Evolutionary conservation across 2,113 vertebrate genomes (phyloP).

Genomic region (Mohoua ochrocephala): DNA sequence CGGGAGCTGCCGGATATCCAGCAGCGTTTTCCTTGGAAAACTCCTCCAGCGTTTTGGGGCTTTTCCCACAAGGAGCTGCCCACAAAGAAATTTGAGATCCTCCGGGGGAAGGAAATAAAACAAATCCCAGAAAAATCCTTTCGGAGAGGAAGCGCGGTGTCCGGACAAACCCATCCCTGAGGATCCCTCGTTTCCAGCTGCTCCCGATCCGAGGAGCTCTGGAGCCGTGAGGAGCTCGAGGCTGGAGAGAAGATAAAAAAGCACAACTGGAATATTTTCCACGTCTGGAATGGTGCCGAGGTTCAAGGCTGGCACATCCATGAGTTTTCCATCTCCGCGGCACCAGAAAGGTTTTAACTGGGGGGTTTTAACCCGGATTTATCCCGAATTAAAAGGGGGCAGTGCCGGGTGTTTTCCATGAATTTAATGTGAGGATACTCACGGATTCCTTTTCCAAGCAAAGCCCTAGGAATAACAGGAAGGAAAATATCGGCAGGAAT

Average conservation of each 20-base stretch:
- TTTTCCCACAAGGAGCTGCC: background rate
- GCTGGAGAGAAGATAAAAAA: background rate
- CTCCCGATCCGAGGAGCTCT: background rate
- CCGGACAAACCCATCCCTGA: background rate
- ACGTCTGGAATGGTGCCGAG: background rate
- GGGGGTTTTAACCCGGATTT: background rate
- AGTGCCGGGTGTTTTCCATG: background rate
- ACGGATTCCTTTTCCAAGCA: background rate
- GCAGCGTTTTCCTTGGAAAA: background rate
- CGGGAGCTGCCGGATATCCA: background rate
- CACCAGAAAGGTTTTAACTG: background rate
- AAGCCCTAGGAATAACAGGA: background rate
- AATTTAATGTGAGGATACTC: background rate
- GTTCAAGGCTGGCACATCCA: background rate
- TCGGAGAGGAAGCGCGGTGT: background rate
- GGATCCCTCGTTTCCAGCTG: background rate
- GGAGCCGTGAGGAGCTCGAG: background rate
- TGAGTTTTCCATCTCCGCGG: background rate
- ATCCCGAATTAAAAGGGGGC: background rate
- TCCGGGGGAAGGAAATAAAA: background rate
- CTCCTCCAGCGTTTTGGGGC: background rate
- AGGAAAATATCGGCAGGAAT: background rate
- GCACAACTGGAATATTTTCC: background rate
- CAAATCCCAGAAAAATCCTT: background rate
- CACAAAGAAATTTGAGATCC: background rate